phyloP scores from a whole-genome alignment of 92 coral and sea anemone genomes.

The Blastomussa wellsi region DNA sequence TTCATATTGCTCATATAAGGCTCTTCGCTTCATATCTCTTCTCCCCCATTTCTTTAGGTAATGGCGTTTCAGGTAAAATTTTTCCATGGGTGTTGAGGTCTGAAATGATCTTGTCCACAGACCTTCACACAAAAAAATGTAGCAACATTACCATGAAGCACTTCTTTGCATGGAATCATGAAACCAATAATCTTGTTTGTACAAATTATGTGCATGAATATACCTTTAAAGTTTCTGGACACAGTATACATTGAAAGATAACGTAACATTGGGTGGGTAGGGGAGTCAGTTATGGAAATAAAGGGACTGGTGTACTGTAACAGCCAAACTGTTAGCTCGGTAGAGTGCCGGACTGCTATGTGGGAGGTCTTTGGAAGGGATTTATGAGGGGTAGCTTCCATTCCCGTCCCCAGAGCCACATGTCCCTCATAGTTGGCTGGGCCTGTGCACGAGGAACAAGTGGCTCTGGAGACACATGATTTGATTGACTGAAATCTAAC shows the following conservation, averaged over 20 bases:
- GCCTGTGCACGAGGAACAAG: no score
- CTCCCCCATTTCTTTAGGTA: constrained; percentile 98
- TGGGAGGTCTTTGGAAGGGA: no score
- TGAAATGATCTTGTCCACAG: constrained; percentile 53
- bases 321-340: no score
- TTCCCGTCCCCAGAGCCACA: no score
- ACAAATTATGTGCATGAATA: no score
- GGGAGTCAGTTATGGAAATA: neutral
- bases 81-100: constrained; percentile 67
- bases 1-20: constrained; percentile 82
- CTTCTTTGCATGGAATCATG: neutral
- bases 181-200: neutral
- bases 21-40: constrained; percentile 90
- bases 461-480: no score
- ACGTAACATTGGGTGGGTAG: neutral
- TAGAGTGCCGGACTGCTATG: no score
- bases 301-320: neutral
- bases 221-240: neutral
- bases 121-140: neutral
- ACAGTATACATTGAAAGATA: no score
- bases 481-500: no score
- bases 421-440: no score
- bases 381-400: no score
- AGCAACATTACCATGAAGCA: neutral
- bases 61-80: constrained; percentile 90